Base-by-base conservation (phyloP, 2,888 invertebrate species). In the Lomographa bimaculata region DNA sequence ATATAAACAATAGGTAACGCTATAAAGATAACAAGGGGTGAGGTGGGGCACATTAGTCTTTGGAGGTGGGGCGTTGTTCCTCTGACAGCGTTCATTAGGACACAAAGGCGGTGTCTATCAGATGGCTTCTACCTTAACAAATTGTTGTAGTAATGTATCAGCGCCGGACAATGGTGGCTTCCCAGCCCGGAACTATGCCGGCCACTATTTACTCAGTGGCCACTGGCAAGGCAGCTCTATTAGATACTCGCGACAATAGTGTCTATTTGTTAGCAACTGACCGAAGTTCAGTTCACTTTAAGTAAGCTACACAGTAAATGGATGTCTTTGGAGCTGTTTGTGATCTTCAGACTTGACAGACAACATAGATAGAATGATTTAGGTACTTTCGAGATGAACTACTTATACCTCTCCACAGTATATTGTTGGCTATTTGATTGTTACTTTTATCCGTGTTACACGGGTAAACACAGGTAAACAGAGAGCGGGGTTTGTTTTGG, bases 41-140 rank as follows among this genome's bases (percentile, higher is more conserved):
- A 77, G 75, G 77, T 73, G 71, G 64, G 64, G 64, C 57, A 70
- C 77, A 79, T 82, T 79, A 82, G 82, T 82, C 73, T 77, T 64
- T 35, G 53, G 57, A 50, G 62, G 60, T 58, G 60, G 64, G 65
- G 65, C 74, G 78, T 78, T 77, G 82, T 79, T 73, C 70, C 54
- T 67, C 78, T 75, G 82, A 83, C 83, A 81, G 74, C 70, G 66
- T 82, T 83, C 83, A 85, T 85, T 82, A 82, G 64, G 64, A 59
- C 71, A 83, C 82, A 83, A 84, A 77, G 67, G 84, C 72, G 60
- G 63, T 66, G 76, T 77, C 82, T 80, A 82, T 80, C 80, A 71
- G 75, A 63, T 74, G 77, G 80, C 78, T 80, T 79, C 79, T 71
- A 71, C 66, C 70, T 77, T 75, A 37, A 75, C 79, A 79, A 80